Evolutionary conservation across 2,113 vertebrate genomes (phyloP).

Genomic region (Malaclemys terrapin): DNA sequence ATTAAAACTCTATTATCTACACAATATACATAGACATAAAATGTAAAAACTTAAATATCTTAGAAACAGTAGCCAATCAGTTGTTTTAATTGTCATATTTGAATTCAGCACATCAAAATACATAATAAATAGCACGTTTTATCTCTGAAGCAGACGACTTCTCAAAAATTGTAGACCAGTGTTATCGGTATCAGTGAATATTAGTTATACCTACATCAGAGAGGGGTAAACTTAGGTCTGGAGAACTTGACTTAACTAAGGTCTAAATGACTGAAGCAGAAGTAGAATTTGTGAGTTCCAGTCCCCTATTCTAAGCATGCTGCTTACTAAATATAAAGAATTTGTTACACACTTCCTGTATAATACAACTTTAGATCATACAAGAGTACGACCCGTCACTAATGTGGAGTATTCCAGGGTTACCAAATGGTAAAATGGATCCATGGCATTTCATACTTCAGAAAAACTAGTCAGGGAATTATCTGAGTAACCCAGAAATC

Average conservation of each 20-base stretch:
- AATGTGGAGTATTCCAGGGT: not conserved
- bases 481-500: not conserved
- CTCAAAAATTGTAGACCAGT: no score
- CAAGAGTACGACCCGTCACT: not conserved
- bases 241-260: not conserved
- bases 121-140: no score
- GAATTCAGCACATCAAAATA: no score
- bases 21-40: no score
- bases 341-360: not conserved
- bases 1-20: no score
- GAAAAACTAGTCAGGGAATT: not conserved
- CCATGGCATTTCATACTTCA: not conserved
- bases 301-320: not conserved
- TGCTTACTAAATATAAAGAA: not conserved
- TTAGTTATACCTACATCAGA: not conserved
- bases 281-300: not conserved
- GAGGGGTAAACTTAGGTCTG: not conserved
- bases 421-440: not conserved
- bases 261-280: not conserved
- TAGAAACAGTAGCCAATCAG: no score
- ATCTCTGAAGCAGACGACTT: no score
- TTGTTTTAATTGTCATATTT: no score
- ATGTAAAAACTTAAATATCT: no score
- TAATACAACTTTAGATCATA: not conserved
- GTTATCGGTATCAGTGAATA: not conserved